Conservation (phyloP, 1,140 invertebrate species). For the fruit fly (Drosophila melanogaster) region DNA sequence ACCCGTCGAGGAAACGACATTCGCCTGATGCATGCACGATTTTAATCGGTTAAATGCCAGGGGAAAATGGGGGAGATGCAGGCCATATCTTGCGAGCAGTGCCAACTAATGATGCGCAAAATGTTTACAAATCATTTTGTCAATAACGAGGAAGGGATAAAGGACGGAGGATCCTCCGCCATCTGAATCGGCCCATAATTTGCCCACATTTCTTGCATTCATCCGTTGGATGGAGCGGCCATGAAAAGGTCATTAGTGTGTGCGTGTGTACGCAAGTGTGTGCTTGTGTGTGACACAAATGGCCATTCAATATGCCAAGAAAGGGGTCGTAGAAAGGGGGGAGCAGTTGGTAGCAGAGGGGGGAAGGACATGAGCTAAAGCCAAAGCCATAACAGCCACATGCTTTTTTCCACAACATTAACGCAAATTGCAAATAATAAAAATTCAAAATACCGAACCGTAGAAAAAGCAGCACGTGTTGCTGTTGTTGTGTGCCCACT, state of each 20-base stretch:
- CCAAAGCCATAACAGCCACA: constrained; percentile 82
- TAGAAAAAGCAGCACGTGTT: constrained; percentile 76
- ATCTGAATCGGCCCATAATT: constrained; percentile 62
- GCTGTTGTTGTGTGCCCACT: constrained; percentile 39
- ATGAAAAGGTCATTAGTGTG: constrained; percentile 81
- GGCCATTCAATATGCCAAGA: constrained; percentile 79
- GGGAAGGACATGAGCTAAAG: constrained; percentile 60
- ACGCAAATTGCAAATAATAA: constrained; percentile 83
- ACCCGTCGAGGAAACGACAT: constrained; percentile 1
- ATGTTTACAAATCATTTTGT: constrained; percentile 84
- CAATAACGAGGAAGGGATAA: constrained; percentile 62
- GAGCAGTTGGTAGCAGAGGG: background rate
- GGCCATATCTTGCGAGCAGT: constrained; percentile 46
- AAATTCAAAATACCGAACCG: constrained; percentile 82
- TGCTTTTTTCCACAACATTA: constrained; percentile 83
- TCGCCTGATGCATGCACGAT: constrained; percentile 61
- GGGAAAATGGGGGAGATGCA: constrained; percentile 40
- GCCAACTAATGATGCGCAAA: constrained; percentile 80
- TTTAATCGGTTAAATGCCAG: constrained; percentile 80
- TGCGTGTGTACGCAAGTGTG: constrained; percentile 33
- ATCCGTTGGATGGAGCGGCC: constrained; percentile 64
- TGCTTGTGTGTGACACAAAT: constrained; percentile 67
- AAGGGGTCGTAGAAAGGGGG: background rate
- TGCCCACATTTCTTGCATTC: constrained; percentile 82
- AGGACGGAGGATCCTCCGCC: constrained; percentile 29